Conservation (phyloP, 1,140 invertebrate species). For the Drosophila auraria region DNA sequence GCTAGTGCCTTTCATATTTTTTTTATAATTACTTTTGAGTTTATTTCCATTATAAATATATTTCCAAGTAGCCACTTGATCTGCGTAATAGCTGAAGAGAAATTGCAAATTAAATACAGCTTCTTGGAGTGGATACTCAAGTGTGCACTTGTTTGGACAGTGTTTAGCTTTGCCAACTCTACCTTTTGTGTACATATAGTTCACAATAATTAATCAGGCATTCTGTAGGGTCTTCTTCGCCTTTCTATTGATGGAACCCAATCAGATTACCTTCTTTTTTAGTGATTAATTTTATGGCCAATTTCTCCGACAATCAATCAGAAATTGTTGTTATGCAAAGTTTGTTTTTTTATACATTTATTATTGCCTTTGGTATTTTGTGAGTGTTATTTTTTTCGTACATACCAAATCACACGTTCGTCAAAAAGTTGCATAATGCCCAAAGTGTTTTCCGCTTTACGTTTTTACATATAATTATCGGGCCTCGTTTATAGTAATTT, state of each 20-base stretch:
- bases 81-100: not conserved
- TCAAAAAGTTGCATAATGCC: conserved; percentile 53
- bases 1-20: no score
- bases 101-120: not conserved
- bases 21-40: not conserved
- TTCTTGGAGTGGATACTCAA: not conserved
- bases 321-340: conserved; percentile 51
- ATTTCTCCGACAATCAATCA: conserved; percentile 45
- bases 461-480: conserved; percentile 58
- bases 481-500: conserved; percentile 52
- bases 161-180: not conserved
- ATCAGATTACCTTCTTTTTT: conserved; percentile 15
- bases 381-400: conserved; percentile 24
- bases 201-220: conserved; percentile 3
- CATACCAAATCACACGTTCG: conserved; percentile 49
- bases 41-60: not conserved
- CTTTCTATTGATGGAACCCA: not conserved
- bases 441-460: conserved; percentile 44
- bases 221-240: conserved; percentile 4
- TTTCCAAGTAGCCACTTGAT: not conserved
- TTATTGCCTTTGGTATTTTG: conserved; percentile 31
- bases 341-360: conserved; percentile 36
- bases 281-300: conserved; percentile 18
- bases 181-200: not conserved
- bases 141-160: not conserved